Percentiles rank a stretch among this genome's conserved stretches.
phyloP scores from a whole-genome alignment of 2,888 invertebrate species.

The Parochlus steinenii region DNA sequence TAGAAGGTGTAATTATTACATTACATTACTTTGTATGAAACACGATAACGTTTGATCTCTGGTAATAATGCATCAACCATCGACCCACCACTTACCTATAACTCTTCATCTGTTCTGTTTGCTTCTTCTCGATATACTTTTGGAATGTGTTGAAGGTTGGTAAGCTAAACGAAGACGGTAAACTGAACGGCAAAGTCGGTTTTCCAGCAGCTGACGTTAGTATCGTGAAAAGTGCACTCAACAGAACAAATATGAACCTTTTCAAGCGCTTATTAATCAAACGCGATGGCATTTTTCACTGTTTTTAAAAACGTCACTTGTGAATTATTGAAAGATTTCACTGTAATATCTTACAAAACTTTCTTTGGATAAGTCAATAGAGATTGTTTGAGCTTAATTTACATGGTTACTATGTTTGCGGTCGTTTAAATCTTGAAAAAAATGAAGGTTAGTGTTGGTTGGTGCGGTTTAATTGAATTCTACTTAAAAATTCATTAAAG shows the following conservation, averaged over 20 bases:
- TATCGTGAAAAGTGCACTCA: slow-evolving; percentile 22
- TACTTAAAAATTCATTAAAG: too few species aligned
- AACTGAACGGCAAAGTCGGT: slow-evolving; percentile 25
- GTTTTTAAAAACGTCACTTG: too few species aligned
- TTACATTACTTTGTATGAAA: neutral
- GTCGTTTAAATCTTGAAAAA: too few species aligned
- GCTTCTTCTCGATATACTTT: slow-evolving; percentile 27
- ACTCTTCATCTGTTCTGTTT: slow-evolving; percentile 26
- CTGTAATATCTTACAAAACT: too few species aligned
- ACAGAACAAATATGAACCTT: slow-evolving; percentile 22
- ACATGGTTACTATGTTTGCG: too few species aligned
- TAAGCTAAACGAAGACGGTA: slow-evolving; percentile 12
- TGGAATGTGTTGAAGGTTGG: slow-evolving; percentile 28
- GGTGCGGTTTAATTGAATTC: too few species aligned
- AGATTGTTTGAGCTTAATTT: too few species aligned
- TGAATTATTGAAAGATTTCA: too few species aligned
- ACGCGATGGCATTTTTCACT: slow-evolving; percentile 19
- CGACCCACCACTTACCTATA: slow-evolving; percentile 26
- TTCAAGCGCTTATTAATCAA: slow-evolving; percentile 19
- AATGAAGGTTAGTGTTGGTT: too few species aligned
- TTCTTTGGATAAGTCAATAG: too few species aligned
- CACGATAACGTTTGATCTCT: neutral
- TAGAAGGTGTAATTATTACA: too few species aligned
- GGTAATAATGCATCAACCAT: neutral
- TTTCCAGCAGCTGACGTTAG: slow-evolving; percentile 24